Base-by-base conservation (phyloP, 2,888 invertebrate genomes). In the Cremastinae sp. region DNA sequence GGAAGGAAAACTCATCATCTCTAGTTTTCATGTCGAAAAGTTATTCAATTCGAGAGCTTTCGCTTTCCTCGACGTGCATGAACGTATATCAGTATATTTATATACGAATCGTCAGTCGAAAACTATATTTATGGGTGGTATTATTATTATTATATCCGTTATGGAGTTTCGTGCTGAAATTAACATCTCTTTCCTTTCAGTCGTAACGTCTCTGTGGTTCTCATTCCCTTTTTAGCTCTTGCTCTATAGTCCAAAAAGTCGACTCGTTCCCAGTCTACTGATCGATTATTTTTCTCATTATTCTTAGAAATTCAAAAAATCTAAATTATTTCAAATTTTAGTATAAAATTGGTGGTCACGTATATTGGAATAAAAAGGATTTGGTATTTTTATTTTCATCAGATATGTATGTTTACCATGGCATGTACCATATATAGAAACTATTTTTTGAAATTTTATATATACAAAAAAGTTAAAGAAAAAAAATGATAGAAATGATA, bases 1-100 rank as follows among this genome's bases (percentile, higher is more conserved):
- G 71, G 66, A 62, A 75, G 66, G 59, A 62, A 75, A 71, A 68
- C 75, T 72, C 75, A 75, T 75, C 71, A 71, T 75, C 72, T 66
- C 61, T 20, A 45, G 56, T 56, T 58, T 61, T 75, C 66, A 62
- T 71, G 71, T 71, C 45, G 62, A 43, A 28, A 75, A 71, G 71
- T 71, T 71, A 58, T 62, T 75, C 62, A 75, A 71, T 75, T 68
- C 56, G 61, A n/a, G 61, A 56, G 66, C 66, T 66, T 75, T 66
- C 61, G 71, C 71, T 71, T 74, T 74, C 49, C 22, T 38, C 38
- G 41, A 41, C 51, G 41, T 28, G 20, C 20, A 22, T 20, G 14
- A 7, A 0, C 9, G 22, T 0, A 5, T 16, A 16, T 51, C 38
- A 12, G 28, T 49, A 34, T 18, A 41, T 38, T 38, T 49, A 20